Percentiles rank a stretch among this genome's conserved stretches.
phyloP scores from a whole-genome alignment of 2,888 invertebrate species.

The Apotomis betuletana region DNA sequence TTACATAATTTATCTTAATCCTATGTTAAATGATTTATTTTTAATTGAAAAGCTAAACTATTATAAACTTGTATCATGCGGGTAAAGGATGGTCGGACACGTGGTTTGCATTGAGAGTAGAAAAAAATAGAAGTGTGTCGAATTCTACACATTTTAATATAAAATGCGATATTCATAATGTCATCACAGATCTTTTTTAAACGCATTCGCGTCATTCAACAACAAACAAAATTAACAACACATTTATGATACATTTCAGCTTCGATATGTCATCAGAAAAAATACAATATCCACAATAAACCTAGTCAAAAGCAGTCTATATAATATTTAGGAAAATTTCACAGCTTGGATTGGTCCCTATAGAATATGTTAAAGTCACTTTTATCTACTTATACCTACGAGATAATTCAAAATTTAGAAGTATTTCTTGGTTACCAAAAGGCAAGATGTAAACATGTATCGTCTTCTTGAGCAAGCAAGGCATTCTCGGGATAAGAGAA shows the following conservation, averaged over 20 bases:
- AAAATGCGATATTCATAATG: conserved; percentile 66
- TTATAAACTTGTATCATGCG: not conserved
- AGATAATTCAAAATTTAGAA: conserved; percentile 5
- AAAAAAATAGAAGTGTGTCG: conserved; percentile 68
- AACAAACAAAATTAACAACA: conserved; percentile 44
- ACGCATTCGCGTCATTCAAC: conserved; percentile 44
- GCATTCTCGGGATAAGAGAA: not conserved
- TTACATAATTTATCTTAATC: conserved; percentile 37
- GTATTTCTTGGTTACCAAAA: conserved; percentile 1
- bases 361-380: conserved; percentile 1
- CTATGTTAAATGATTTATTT: conserved; percentile 50
- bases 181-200: conserved; percentile 69
- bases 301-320: conserved; percentile 18
- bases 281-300: not conserved
- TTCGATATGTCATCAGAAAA: conserved; percentile 23
- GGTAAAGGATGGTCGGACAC: conserved; percentile 18
- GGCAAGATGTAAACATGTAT: conserved; percentile 1
- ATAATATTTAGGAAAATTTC: conserved; percentile 3
- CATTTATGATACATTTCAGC: conserved; percentile 24
- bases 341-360: conserved; percentile 14
- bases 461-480: conserved; percentile 20
- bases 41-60: conserved; percentile 37
- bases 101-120: conserved; percentile 45
- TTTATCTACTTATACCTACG: not conserved
- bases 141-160: conserved; percentile 78